Percentiles rank a stretch among this genome's conserved stretches.
phyloP scores from a whole-genome alignment of 2,888 invertebrate species.

The Adineta ricciae region DNA sequence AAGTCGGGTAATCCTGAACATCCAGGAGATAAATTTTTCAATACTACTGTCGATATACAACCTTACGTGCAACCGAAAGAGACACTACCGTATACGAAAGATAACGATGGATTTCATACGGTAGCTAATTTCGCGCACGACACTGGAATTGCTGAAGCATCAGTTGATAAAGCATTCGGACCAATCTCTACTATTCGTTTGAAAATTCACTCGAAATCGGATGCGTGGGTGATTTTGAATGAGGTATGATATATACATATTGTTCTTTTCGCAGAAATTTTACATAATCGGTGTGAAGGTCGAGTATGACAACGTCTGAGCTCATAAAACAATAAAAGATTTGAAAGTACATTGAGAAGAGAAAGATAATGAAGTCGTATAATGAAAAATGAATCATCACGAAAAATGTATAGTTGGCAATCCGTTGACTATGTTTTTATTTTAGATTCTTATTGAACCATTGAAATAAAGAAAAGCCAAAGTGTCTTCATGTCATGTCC shows the following conservation, averaged over 20 bases:
- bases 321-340: too few species aligned
- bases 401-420: too few species aligned
- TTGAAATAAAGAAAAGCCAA: neutral
- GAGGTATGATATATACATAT: conserved; percentile 57
- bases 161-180: conserved; percentile 59
- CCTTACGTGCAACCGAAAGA: conserved; percentile 35
- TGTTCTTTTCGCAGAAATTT: neutral
- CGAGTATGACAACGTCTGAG: too few species aligned
- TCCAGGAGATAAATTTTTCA: conserved; percentile 73
- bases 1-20: conserved; percentile 77
- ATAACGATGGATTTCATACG: conserved; percentile 61
- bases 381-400: too few species aligned
- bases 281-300: too few species aligned
- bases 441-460: conserved; percentile 8
- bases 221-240: conserved; percentile 79
- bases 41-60: conserved; percentile 67
- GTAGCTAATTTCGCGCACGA: conserved; percentile 64
- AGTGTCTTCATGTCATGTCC: neutral
- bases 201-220: conserved; percentile 67
- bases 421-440: neutral
- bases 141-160: conserved; percentile 66
- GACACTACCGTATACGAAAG: conserved; percentile 46
- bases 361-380: too few species aligned
- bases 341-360: too few species aligned
- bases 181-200: conserved; percentile 64